Conservation (phyloP, 2,113 vertebrate genomes). For the Lycocorax pyrrhopterus region DNA sequence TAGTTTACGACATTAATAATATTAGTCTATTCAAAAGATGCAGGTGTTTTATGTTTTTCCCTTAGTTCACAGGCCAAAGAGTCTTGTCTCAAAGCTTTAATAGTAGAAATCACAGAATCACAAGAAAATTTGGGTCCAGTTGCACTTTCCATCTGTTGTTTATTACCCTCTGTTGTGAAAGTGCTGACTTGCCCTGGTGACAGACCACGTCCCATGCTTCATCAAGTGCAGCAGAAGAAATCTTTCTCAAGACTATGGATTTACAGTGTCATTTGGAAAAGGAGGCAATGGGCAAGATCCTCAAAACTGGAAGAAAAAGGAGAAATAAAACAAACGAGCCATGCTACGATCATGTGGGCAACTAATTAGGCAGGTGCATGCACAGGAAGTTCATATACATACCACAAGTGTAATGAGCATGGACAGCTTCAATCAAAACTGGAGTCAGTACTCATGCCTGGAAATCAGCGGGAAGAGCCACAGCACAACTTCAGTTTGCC, state of each 20-base stretch:
- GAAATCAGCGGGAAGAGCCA: not conserved
- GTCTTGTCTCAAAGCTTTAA: not conserved
- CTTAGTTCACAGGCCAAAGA: not conserved
- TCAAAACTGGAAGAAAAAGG: not conserved
- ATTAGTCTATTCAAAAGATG: not conserved
- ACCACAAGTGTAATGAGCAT: not conserved
- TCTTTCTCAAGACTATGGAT: not conserved
- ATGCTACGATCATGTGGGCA: not conserved
- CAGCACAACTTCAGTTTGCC: not conserved
- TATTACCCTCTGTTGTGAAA: not conserved
- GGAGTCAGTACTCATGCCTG: not conserved
- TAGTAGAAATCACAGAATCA: not conserved
- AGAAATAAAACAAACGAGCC: not conserved
- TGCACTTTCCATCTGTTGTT: not conserved
- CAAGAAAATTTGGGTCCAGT: not conserved
- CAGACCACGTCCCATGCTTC: accelerated
- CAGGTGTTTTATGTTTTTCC: not conserved
- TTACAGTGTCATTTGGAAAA: not conserved
- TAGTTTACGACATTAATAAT: not conserved
- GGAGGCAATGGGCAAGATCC: not conserved
- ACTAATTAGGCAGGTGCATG: not conserved
- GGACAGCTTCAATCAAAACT: not conserved
- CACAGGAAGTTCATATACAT: not conserved
- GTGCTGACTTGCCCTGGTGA: not conserved
- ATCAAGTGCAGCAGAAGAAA: not conserved